Percentiles rank a stretch among this genome's conserved stretches.
These are phyloP conservation scores for Drosophila diplacantha DNA, from an alignment of 2,888 invertebrate species.

Conservation along the genomic window DNA sequence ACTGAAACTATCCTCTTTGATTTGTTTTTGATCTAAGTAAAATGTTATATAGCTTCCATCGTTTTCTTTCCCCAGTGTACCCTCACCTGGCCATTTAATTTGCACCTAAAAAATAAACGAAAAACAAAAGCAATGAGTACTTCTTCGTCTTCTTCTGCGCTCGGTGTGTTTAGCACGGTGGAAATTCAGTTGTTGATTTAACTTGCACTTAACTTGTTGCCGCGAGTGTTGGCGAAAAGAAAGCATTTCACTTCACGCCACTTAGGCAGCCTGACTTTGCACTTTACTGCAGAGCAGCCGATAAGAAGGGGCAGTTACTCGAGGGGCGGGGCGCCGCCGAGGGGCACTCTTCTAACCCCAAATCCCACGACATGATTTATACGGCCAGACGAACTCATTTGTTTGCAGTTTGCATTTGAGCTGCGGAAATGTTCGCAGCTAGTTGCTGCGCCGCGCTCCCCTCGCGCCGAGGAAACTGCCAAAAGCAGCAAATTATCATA, in stretches of 20 bases:
- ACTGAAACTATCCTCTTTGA: no score
- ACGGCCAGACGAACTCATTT: slow-evolving; percentile 61
- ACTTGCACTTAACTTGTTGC: slow-evolving; percentile 54
- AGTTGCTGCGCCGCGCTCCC: not conserved
- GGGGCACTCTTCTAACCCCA: slow-evolving; percentile 23
- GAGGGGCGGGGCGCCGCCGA: not conserved
- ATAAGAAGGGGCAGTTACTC: slow-evolving; percentile 9
- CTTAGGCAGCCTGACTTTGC: slow-evolving; percentile 44
- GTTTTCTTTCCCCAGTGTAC: not conserved
- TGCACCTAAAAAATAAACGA: slow-evolving; percentile 14
- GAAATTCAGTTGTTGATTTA: slow-evolving; percentile 52
- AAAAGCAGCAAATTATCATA: slow-evolving; percentile 34
- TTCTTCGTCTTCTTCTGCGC: slow-evolving; percentile 1
- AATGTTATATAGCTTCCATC: not conserved
- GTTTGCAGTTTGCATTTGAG: slow-evolving; percentile 53
- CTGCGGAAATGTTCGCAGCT: slow-evolving; percentile 25
- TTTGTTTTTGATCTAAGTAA: not conserved
- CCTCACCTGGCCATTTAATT: slow-evolving; percentile 13
- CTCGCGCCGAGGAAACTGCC: slow-evolving; percentile 10
- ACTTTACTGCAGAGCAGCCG: slow-evolving; percentile 35
- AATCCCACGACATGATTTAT: slow-evolving; percentile 58
- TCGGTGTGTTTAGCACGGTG: slow-evolving; percentile 32
- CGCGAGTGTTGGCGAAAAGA: slow-evolving; percentile 36
- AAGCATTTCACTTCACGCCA: slow-evolving; percentile 40
- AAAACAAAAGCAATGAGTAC: slow-evolving; percentile 1